Conservation (phyloP, 2,888 invertebrate genomes). For the Macroteleia sp. region DNA sequence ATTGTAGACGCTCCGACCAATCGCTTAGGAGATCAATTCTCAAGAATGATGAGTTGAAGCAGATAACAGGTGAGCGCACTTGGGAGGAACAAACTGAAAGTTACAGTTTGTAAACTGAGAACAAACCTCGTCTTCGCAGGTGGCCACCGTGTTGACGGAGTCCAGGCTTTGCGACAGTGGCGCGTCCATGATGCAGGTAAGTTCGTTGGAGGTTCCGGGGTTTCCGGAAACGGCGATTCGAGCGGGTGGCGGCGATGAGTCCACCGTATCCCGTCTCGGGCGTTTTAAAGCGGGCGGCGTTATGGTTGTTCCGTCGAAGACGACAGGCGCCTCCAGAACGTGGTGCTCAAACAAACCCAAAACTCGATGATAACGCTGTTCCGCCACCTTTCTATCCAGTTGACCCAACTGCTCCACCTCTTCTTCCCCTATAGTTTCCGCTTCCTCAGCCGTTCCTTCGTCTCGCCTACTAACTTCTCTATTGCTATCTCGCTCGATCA, state of each 20-base stretch:
- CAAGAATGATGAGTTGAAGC: no score
- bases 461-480: constrained; percentile 15
- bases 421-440: constrained; percentile 38
- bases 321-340: constrained; percentile 83
- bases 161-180: constrained; percentile 98
- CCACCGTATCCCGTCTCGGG: constrained; percentile 84
- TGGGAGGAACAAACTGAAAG: not conserved
- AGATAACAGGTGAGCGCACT: constrained; percentile 2
- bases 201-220: constrained; percentile 80
- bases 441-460: constrained; percentile 35
- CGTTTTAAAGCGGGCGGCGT: constrained; percentile 84
- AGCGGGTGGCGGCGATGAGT: constrained; percentile 83
- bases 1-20: no score
- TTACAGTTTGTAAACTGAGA: not conserved
- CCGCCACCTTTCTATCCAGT: constrained; percentile 67
- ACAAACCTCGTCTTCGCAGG: constrained; percentile 96
- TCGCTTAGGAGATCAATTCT: no score
- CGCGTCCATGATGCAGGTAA: constrained; percentile 87
- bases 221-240: constrained; percentile 82
- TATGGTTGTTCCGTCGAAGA: constrained; percentile 83
- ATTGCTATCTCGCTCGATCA: constrained; percentile 18
- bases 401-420: constrained; percentile 68
- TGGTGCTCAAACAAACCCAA: constrained; percentile 61
- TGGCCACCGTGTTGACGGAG: constrained; percentile 95
- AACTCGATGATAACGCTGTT: constrained; percentile 32